phyloP scores from a whole-genome alignment of 2,113 vertebrate species.

The Colaptes auratus region DNA sequence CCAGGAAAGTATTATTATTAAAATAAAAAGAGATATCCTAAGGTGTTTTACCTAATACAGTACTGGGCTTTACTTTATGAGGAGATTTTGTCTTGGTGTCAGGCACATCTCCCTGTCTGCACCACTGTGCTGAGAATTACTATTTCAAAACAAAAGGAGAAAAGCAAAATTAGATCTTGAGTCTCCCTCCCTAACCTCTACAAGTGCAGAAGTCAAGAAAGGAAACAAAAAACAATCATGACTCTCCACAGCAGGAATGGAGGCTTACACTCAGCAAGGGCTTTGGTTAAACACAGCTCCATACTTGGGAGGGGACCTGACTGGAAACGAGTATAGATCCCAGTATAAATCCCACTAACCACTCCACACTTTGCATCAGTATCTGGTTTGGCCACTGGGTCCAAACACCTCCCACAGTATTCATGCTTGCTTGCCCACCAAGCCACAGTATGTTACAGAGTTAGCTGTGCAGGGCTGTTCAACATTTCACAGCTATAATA shows the following conservation, averaged over 20 bases:
- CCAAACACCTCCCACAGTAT: background rate
- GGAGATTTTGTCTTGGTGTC: background rate
- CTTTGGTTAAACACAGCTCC: background rate
- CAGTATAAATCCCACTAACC: background rate
- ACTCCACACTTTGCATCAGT: background rate
- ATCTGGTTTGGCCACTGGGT: background rate
- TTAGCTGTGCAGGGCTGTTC: background rate
- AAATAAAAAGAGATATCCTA: background rate
- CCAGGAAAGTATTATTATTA: background rate
- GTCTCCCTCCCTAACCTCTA: background rate
- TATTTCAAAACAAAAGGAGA: background rate
- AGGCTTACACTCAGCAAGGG: background rate
- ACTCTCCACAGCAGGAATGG: background rate
- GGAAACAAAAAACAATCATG: background rate
- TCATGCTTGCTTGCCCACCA: background rate
- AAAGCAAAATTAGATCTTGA: background rate
- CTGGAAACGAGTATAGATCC: background rate
- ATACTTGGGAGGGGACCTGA: background rate
- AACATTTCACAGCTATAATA: background rate
- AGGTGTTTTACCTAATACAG: background rate
- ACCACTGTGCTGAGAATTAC: accelerated
- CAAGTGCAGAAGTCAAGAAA: background rate
- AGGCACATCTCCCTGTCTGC: background rate
- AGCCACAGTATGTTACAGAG: background rate
- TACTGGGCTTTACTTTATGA: background rate